Base-by-base conservation (phyloP, 2,113 vertebrate species). In the Centropus unirufus region DNA sequence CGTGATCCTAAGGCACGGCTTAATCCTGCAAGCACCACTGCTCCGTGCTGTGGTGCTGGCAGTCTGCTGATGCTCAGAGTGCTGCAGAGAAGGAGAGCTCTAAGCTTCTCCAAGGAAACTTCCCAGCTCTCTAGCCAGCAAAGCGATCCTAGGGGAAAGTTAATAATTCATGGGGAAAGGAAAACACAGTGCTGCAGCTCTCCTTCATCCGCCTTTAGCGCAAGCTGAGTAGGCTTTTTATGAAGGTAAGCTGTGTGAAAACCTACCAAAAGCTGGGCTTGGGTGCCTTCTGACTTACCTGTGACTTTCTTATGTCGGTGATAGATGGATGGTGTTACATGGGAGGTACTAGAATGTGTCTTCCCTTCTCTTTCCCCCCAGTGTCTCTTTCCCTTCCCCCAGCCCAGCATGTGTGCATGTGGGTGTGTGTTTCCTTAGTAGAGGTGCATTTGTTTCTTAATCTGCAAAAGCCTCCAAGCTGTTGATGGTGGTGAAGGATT, bases 101-200 rank as follows among this genome's bases (percentile, higher is more conserved):
- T 1, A 4, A 55, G 89, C 77, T 75, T 63, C 74, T 87, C 57
- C 8, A 9, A 49, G 91, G 78, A 82, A 72, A 79, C 44, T 70
- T 79, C 49, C 75, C 4, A 2, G 67, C 79, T 95, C 40, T 59
- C 26, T 63, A 76, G 72, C 11, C 70, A 61, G 93, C 72, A 36
- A 21, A 80, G 39, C 1, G 9, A 83, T 87, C 62, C 83, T 20
- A 27, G 59, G 47, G 70, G 86, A 70, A 69, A 94, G 63, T 97
- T 74, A 96, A 97, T 96, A 85, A 97, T 97, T 94, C 23, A 97
- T 75, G 86, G 94, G 0, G 87, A 94, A 68, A 87, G 86, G 91
- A 92, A 94, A 93, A 83, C 68, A 4, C 55, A 44, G 52, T 0
- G 11, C 75, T 0, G 7, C 76, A 70, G 68, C 83, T 87, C 4